Evolutionary conservation across 2,888 invertebrate species (phyloP), one percentile per base, ranked within the genome.

Genomic region (Seira ritae): DNA sequence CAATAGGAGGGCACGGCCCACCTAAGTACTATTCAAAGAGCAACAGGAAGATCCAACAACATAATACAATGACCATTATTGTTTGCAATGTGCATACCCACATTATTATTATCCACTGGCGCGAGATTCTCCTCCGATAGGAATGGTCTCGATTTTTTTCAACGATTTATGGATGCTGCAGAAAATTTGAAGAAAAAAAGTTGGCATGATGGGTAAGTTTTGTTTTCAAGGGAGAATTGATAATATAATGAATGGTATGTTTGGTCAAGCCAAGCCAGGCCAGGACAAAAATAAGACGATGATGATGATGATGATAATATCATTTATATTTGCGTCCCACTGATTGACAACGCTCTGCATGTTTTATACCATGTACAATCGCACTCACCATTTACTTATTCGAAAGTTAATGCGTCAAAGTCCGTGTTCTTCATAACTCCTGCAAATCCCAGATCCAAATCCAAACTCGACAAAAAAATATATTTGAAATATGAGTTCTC

Each of bases 291-390:
- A 42, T 42, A 42, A 8, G 42, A n/a, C 42, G 42, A 42, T 12
- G 4, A 42, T 4, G 42, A 42, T 42, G 42, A 12, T 12, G 42
- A 72, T 77, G 77, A 82, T 82, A 74, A 62, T 77, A 82, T 82
- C 82, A 72, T 70, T 82, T 42, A 8, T 67, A 76, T 77, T 77
- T 72, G 82, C 77, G 76, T 72, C 82, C 82, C 82, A 82, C 82
- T 76, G 82, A 50, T 77, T 50, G 37, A 76, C 55, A 15, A 50
- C 70, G 24, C 75, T 75, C 50, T 70, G 50, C 42, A 8, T 42
- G 42, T 12, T 8, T 42, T 42, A 42, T 42, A 42, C 12, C 12
- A 42, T 42, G 4, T 42, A 42, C 12, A 42, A 8, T 42, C 42
- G 42, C 42, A n/a, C n/a, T n/a, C 12, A 42, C 42, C 4, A 42